Evolutionary conservation across 2,113 vertebrate genomes (phyloP).

Genomic region (Tangachromis dhanisi): DNA sequence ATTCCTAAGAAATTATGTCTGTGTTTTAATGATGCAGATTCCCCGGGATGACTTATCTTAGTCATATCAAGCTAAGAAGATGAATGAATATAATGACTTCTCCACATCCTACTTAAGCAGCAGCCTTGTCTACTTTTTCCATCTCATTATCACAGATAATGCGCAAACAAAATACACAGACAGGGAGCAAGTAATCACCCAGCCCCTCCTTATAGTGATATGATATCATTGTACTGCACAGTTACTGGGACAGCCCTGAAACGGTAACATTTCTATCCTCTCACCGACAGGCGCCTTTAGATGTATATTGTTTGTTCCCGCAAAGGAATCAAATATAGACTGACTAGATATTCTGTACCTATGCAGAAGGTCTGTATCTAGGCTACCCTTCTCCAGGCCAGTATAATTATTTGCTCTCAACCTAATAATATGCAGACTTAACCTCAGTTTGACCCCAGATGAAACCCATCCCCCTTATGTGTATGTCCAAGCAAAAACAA

Average conservation of each 20-base stretch:
- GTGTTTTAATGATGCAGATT: neutral
- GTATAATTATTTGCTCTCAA: constrained; percentile 3
- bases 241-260: neutral
- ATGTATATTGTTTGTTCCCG: neutral
- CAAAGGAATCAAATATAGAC: neutral
- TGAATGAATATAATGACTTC: neutral
- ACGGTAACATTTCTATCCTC: neutral
- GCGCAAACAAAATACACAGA: neutral
- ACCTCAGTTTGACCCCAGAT: constrained; percentile 37
- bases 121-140: neutral
- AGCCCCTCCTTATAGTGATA: neutral
- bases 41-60: neutral
- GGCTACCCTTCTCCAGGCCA: neutral
- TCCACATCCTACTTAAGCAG: neutral
- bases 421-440: constrained; percentile 24
- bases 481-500: constrained; percentile 24
- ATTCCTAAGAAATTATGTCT: neutral
- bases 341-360: neutral
- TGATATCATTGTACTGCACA: neutral
- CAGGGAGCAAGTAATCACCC: neutral
- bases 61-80: neutral
- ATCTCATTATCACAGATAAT: constrained; percentile 21
- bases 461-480: neutral
- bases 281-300: neutral
- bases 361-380: neutral